These are phyloP conservation scores for Gari tellinella DNA, from an alignment of 2,888 invertebrate species.

Conservation along the genomic window DNA sequence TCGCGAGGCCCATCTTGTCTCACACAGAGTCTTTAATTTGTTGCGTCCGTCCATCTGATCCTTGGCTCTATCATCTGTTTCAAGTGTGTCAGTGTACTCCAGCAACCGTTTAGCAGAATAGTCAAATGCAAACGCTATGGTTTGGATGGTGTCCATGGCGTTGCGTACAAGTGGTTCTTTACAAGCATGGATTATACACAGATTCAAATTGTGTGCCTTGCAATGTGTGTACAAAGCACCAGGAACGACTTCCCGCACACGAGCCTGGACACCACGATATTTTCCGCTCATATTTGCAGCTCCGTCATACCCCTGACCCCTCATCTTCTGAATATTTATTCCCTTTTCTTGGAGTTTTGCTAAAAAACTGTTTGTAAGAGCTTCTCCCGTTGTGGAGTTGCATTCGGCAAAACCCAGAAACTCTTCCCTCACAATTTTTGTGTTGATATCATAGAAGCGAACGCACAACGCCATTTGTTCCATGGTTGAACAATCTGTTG, in stretches of 20 bases:
- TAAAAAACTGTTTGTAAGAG: slow-evolving; percentile 10
- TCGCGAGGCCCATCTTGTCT: slow-evolving; percentile 30
- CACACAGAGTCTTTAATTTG: slow-evolving; percentile 26
- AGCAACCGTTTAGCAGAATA: slow-evolving; percentile 12
- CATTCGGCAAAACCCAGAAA: slow-evolving; percentile 6
- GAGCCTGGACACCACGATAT: background rate
- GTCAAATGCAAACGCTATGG: slow-evolving; percentile 10
- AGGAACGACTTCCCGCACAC: background rate
- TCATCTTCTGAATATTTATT: slow-evolving; percentile 28
- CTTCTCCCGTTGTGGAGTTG: slow-evolving; percentile 11
- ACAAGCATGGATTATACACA: background rate
- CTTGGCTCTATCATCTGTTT: slow-evolving; percentile 9
- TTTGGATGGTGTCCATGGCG: slow-evolving; percentile 6
- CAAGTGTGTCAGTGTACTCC: slow-evolving; percentile 9
- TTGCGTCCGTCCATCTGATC: background rate
- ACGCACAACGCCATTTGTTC: slow-evolving; percentile 15
- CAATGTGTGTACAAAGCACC: background rate
- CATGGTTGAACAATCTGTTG: slow-evolving; percentile 10
- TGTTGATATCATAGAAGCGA: background rate
- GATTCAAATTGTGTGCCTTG: background rate
- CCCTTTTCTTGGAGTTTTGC: slow-evolving; percentile 5
- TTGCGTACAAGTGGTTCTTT: slow-evolving; percentile 14
- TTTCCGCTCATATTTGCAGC: slow-evolving; percentile 1
- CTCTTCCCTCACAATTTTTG: background rate
- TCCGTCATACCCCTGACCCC: slow-evolving; percentile 27